Conservation (phyloP, 2,113 vertebrate species). For the Macroglossus sobrinus region DNA sequence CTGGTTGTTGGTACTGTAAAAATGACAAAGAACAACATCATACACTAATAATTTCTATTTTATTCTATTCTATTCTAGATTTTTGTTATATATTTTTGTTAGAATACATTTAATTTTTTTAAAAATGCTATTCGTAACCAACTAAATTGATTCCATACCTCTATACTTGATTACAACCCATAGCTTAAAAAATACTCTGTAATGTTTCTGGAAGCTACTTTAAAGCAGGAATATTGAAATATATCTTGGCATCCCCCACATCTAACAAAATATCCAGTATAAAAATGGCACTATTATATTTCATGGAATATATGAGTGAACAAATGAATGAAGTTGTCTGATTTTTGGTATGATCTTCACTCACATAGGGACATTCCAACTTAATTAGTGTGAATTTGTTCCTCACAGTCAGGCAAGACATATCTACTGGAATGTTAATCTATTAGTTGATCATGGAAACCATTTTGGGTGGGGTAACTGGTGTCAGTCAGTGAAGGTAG, state of each 20-base stretch:
- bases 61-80: neutral
- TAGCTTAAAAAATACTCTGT: neutral
- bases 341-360: neutral
- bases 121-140: neutral
- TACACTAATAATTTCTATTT: neutral
- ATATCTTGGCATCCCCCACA: neutral
- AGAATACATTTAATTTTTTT: neutral
- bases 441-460: neutral
- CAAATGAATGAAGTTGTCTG: neutral
- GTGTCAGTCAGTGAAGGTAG: neutral
- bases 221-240: neutral
- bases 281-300: neutral
- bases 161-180: neutral
- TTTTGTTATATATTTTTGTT: neutral
- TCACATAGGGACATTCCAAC: neutral
- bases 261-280: neutral
- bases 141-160: neutral
- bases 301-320: neutral
- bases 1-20: neutral
- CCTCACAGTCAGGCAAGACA: neutral
- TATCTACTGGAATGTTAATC: neutral
- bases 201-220: neutral
- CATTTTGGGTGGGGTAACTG: neutral
- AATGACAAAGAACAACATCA: neutral
- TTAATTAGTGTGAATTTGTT: neutral